A percentile compares a stretch with the other conserved stretches of the same genome.
Conservation (phyloP, 2,113 vertebrate species). For the human region GRCh38 chr9:91215001-91215500, state of each 20-base stretch:
- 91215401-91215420: no score
- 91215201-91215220: background rate
- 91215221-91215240: background rate
- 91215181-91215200: background rate
- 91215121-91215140: background rate
- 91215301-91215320: background rate
- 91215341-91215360: no score
- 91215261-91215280: background rate
- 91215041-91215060: background rate
- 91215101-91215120: background rate
- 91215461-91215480: background rate
- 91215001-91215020: background rate
- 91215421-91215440: background rate
- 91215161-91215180: background rate
- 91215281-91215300: background rate
- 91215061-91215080: background rate
- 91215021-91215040: background rate
- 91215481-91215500: background rate
- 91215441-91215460: background rate
- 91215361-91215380: background rate
- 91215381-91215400: background rate
- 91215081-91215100: background rate
- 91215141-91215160: background rate
- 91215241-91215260: background rate
- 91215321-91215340: background rate